Evolutionary conservation across 2,113 vertebrate species (phyloP).

Genomic region (Corvus cornix): DNA sequence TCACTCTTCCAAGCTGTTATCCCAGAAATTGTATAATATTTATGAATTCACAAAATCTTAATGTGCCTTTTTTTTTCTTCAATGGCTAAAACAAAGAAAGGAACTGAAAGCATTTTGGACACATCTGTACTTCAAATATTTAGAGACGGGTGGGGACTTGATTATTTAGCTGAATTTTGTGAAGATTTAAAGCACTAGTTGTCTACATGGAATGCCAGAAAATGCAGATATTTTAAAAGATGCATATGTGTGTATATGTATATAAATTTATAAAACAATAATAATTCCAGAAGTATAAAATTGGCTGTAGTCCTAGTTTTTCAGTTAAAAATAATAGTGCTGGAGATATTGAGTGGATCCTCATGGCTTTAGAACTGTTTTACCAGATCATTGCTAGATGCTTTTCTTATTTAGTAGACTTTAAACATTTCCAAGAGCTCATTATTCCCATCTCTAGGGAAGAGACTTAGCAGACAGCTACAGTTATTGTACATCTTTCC

Average conservation of each 20-base stretch:
- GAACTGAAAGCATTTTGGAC: not conserved
- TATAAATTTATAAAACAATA: not conserved
- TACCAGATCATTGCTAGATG: slow-evolving; percentile 57
- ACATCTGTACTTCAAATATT: not conserved
- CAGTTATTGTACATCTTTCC: slow-evolving; percentile 36
- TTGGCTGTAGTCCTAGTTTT: slow-evolving; percentile 52
- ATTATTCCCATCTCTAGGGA: slow-evolving; percentile 43
- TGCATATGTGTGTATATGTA: not conserved
- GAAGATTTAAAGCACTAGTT: not conserved
- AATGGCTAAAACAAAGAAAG: not conserved
- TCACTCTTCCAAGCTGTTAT: not conserved
- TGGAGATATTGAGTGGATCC: slow-evolving; percentile 45
- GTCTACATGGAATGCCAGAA: not conserved
- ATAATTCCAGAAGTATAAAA: slow-evolving; percentile 50
- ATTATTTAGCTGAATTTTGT: slow-evolving; percentile 8
- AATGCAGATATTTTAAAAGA: slow-evolving; percentile 6
- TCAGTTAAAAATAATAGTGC: slow-evolving; percentile 65
- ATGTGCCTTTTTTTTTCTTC: not conserved
- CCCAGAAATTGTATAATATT: not conserved
- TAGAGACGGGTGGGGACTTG: not conserved
- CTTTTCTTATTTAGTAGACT: slow-evolving; percentile 65
- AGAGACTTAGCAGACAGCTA: slow-evolving; percentile 32
- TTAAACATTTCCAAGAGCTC: slow-evolving; percentile 59
- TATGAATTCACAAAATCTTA: not conserved
- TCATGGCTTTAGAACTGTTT: slow-evolving; percentile 55